Conservation (phyloP, 2,888 invertebrate species). For the Aspidiotus rigidus region DNA sequence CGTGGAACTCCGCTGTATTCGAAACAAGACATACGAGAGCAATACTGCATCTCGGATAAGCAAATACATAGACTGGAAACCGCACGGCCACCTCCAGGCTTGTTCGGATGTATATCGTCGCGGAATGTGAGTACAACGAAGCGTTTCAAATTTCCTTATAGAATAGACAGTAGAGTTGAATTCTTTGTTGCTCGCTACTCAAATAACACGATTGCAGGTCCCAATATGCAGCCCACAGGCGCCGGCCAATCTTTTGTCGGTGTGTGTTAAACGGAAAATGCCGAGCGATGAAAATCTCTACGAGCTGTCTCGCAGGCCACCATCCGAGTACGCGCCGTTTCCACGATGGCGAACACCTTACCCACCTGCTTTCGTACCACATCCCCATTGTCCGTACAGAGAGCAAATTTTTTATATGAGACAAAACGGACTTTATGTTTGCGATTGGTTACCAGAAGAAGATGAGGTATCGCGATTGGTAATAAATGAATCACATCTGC, state of each 20-base stretch:
- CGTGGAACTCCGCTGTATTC: constrained; percentile 57
- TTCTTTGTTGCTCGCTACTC: background rate
- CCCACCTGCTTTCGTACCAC: constrained; percentile 40
- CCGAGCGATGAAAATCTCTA: constrained; percentile 82
- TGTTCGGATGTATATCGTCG: constrained; percentile 73
- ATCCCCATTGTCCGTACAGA: constrained; percentile 48
- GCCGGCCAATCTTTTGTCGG: constrained; percentile 55
- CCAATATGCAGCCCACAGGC: constrained; percentile 53
- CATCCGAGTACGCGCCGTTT: constrained; percentile 65
- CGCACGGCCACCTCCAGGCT: constrained; percentile 51
- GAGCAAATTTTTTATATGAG: constrained; percentile 73
- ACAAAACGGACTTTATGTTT: constrained; percentile 56
- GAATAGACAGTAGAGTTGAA: too few relatives aligned
- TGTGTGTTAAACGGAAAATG: constrained; percentile 73
- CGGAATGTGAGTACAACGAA: constrained; percentile 40
- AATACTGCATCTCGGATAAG: constrained; percentile 87
- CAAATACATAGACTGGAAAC: constrained; percentile 72
- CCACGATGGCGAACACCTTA: constrained; percentile 58
- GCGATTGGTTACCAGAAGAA: constrained; percentile 70
- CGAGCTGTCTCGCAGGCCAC: constrained; percentile 44
- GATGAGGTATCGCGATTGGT: constrained; percentile 62
- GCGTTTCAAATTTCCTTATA: too few relatives aligned
- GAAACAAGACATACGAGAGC: constrained; percentile 81
- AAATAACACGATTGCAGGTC: constrained; percentile 38
- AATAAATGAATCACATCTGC: constrained; percentile 9